Conservation (phyloP, 2,797 vertebrate genomes). For the Cichlasoma orientale region DNA sequence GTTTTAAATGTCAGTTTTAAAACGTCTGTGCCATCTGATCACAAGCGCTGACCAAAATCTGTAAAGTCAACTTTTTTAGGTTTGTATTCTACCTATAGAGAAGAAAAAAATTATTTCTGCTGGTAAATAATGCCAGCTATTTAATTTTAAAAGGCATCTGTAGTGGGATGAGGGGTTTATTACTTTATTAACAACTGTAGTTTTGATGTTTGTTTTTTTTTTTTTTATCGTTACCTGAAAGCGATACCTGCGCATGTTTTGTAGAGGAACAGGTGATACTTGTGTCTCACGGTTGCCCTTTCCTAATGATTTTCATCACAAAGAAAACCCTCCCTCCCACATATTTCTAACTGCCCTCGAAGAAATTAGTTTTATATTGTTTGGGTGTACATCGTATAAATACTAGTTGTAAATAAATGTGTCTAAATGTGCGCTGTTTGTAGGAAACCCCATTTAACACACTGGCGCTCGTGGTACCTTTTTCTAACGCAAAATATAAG, state of each 20-base stretch:
- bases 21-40: not conserved
- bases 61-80: not conserved
- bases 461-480: not conserved
- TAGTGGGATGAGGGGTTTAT: not conserved
- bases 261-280: not conserved
- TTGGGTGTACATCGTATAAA: not conserved
- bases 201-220: not conserved
- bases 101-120: not conserved
- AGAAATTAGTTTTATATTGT: not conserved
- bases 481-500: not conserved
- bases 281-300: not conserved
- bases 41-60: not conserved
- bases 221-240: not conserved
- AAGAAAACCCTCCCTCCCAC: not conserved
- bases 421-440: not conserved
- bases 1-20: not conserved
- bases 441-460: not conserved
- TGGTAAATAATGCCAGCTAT: not conserved
- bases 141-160: not conserved
- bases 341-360: not conserved
- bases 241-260: not conserved
- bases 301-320: not conserved
- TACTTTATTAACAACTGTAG: not conserved
- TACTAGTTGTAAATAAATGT: not conserved
- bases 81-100: not conserved